Evolutionary conservation across 2,797 vertebrate genomes (phyloP), one percentile per base, ranked within the genome.

Genomic region (Sciaenops ocellatus): DNA sequence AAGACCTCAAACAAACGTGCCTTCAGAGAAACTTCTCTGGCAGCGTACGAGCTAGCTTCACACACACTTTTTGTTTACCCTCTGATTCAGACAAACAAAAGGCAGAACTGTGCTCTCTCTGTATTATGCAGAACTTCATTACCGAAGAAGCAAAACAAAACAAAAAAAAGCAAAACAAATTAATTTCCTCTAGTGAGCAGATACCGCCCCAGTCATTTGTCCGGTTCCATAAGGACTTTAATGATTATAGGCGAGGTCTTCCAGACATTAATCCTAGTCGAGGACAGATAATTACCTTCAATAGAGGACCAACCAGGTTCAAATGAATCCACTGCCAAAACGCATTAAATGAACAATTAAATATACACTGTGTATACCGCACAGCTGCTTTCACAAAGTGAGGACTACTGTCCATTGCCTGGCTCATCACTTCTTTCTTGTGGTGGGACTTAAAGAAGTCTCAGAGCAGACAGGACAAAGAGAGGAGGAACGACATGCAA

Each of bases 261-360:
- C 12, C 57, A 77, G 60, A 86, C 86, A 90, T 91, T 90, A 87
- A 92, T 90, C 90, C 71, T 69, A 12, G 81, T 70, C 77, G 70
- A 74, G 47, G 85, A 91, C 78, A 85, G 56, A 78, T 87, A 90
- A 90, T 88, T 91, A 86, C 83, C 76, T 84, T 77, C 74, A 84
- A 70, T 75, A 78, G 56, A 76, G 30, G 66, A 85, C 70, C 77
- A 62, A 85, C 44, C 79, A 69, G 80, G 72, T 84, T 72, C 8
- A 63, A 86, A 83, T 71, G 52, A 80, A 82, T 75, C 63, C 52
- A 55, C 50, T 50, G 69, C 67, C 80, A 76, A 78, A 83, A 81
- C 13, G 22, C 54, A 84, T 69, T 38, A 88, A 82, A 69, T 5
- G 1, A 79, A 74, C 74, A 73, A 69, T 80, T 69, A 79, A 65